phyloP scores from a whole-genome alignment of 2,113 vertebrate species.

The Anoura caudifer region DNA sequence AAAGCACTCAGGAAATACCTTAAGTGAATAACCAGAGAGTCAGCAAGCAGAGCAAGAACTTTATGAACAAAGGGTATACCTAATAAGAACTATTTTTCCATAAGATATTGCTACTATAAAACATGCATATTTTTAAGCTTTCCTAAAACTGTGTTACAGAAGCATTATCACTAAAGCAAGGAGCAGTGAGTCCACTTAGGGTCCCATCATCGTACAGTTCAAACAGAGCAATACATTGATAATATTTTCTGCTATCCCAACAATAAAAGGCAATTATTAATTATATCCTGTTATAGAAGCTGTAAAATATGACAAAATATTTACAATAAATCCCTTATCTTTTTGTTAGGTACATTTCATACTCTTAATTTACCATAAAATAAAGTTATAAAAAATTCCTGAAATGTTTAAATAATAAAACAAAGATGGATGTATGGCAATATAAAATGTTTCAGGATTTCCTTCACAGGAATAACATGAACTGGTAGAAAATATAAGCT shows the following conservation, averaged over 20 bases:
- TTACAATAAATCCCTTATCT: background rate
- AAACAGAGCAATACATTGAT: constrained; percentile 1
- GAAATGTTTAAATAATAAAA: background rate
- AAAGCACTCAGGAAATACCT: constrained; percentile 67
- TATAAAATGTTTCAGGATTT: background rate
- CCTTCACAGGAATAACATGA: background rate
- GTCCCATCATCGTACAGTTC: background rate
- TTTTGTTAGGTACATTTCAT: background rate
- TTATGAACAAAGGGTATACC: background rate
- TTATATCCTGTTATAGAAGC: background rate
- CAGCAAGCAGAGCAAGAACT: constrained; percentile 53
- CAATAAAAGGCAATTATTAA: constrained; percentile 36
- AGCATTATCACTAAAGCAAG: constrained; percentile 3
- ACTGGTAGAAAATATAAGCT: background rate
- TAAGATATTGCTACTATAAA: constrained; percentile 60
- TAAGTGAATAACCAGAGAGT: constrained; percentile 57
- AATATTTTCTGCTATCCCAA: background rate
- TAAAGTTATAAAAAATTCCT: background rate
- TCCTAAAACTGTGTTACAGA: constrained; percentile 35
- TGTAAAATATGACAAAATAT: constrained; percentile 17
- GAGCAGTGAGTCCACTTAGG: background rate
- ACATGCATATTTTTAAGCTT: constrained; percentile 50
- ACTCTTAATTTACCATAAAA: constrained; percentile 24
- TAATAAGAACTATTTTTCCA: constrained; percentile 65
- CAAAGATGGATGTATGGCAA: background rate